These are phyloP conservation scores for Drosophila setosimentum DNA, from an alignment of 2,888 invertebrate species.

Conservation along the genomic window DNA sequence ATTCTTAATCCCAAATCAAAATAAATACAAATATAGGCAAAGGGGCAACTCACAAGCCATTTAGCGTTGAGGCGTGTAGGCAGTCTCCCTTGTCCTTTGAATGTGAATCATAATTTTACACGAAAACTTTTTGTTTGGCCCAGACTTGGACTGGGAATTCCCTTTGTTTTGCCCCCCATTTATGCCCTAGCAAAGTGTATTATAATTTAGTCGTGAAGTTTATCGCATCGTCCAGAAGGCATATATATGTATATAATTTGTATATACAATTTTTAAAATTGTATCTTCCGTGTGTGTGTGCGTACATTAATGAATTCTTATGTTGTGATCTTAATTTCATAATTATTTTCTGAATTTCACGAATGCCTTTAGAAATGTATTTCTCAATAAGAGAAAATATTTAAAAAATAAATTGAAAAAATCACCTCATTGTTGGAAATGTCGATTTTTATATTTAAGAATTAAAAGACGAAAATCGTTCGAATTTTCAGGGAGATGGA, in stretches of 20 bases:
- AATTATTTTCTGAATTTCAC: no score
- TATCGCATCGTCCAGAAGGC: neutral
- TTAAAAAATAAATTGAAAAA: no score
- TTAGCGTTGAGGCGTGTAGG: neutral
- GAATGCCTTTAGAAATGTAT: no score
- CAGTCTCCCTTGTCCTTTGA: slow-evolving; percentile 59
- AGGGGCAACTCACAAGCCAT: neutral
- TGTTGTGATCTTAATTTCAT: neutral
- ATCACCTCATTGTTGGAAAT: no score
- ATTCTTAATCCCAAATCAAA: neutral
- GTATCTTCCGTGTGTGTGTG: neutral
- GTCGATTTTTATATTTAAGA: no score
- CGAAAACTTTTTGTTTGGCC: slow-evolving; percentile 60
- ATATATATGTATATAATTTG: neutral
- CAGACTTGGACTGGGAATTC: slow-evolving; percentile 16
- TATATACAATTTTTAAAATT: neutral
- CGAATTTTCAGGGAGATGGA: no score
- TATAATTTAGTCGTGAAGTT: neutral
- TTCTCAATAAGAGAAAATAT: no score
- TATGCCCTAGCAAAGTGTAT: neutral
- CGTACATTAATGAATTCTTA: neutral
- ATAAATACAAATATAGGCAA: neutral
- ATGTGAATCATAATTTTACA: slow-evolving; percentile 72
- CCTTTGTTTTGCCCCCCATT: neutral
- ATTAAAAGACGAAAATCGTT: no score